Evolutionary conservation across 2,797 vertebrate species (phyloP), one percentile per base, ranked within the genome.

Genomic region (Anguilla pacifica): DNA sequence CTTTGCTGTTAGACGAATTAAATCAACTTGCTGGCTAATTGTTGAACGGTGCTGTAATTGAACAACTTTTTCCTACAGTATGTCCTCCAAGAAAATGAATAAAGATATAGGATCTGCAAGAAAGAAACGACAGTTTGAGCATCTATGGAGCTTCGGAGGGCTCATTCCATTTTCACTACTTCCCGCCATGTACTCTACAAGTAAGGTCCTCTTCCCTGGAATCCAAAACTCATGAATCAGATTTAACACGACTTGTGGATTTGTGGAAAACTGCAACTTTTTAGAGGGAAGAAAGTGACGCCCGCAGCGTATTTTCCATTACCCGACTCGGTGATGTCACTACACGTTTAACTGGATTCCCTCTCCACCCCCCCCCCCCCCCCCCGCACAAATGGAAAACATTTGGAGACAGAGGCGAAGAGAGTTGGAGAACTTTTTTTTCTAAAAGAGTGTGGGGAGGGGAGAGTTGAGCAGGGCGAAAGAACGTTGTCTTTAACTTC

Each of bases 341-440:
- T 83, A 70, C 74, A 67, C 72, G 43, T 64, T 77, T 86, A 9
- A n/a, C 46, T 67, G 61, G 74, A 88, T 89, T 49, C 84, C 88
- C 91, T 92, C 70, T 0, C 90, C 90, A 88, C 70, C 77, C 90
- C 88, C 70, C 74, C 46, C 51, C 55, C 55, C 55, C 55, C 13
- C 64, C 61, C 28, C 28, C n/a, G 22, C 28, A 35, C 28, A 19
- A 85, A 87, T 89, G 67, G 67, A 49, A 43, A 87, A 77, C n/a
- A 84, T 43, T n/a, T 51, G 84, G 35, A 55, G 57, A 28, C 86
- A n/a, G 84, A 61, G 87, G 28, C 85, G 86, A 85, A 55, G 22
- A 90, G 90, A 91, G 85, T 86, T 74, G 83, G 53, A n/a, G 35
- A 84, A 85, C 57, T 85, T 85, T 84, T 84, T 31, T 85, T 59